Evolutionary conservation across 2,113 vertebrate genomes (phyloP), one percentile per base, ranked within the genome.

Genomic region (Smithornis capensis): DNA sequence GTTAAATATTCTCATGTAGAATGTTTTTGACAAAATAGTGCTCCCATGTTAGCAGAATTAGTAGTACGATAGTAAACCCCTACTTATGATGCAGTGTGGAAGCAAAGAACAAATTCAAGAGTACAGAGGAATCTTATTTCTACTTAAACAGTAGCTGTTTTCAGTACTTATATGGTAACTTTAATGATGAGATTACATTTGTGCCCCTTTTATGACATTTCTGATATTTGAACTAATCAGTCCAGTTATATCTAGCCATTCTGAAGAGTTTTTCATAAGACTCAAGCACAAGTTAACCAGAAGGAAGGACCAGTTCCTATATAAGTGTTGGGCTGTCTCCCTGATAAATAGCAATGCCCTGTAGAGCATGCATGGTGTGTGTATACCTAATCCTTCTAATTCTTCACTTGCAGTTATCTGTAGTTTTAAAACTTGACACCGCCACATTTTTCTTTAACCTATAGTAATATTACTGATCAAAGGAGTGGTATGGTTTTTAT

Each of bases 11-110:
- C 76, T 97, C 57, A 22, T 77, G 84, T 50, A 95, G 86, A 64
- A 57, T 85, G 73, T 85, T 95, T 94, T 82, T 82, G 71, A 94
- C 60, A 85, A 97, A 96, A 96, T 95, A 91, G 85, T 74, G 92
- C 89, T 96, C 44, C 68, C 91, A 31, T 89, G 68, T 96, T 92
- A 94, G 52, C 77, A 31, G 88, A 95, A 83, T 97, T 94, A 93
- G 63, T 90, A 96, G 82, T 92, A 84, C 79, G 47, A 23, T 60
- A 91, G 94, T 80, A 96, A 96, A 95, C 42, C 69, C 19, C 82
- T 78, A 96, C 78, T 87, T 76, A 64, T 0, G 8, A 84, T 96
- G 84, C 5, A 87, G 42, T 42, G 52, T 75, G 89, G 95, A 94
- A 95, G 55, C 19, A 85, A 89, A 92, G 71, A 93, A 90, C 13